Conservation (phyloP, 2,888 invertebrate genomes). For the Caenorhabditis sp. region DNA sequence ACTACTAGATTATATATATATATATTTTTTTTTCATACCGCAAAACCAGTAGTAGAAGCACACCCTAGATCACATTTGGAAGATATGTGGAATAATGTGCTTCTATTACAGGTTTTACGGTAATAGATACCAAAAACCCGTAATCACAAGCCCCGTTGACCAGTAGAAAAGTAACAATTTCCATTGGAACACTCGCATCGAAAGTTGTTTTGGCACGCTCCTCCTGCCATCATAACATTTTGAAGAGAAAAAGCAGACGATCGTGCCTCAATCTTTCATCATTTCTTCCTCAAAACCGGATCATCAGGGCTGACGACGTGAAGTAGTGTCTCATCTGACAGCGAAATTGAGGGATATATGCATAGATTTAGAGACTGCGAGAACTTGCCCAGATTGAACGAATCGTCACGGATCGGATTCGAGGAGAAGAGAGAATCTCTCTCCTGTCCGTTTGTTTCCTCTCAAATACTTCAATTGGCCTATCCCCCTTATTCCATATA, state of each 20-base stretch:
- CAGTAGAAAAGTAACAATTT: not conserved
- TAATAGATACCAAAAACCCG: too few relatives aligned
- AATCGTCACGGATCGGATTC: conserved; percentile 51
- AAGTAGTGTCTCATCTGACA: conserved; percentile 59
- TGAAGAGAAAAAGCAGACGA: conserved; percentile 39
- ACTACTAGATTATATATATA: too few relatives aligned
- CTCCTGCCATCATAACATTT: conserved; percentile 41
- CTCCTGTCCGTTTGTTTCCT: conserved; percentile 45
- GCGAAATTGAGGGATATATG: conserved; percentile 37
- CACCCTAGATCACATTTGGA: too few relatives aligned
- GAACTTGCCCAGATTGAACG: conserved; percentile 61
- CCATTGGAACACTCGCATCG: not conserved
- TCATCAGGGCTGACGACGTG: conserved; percentile 33
- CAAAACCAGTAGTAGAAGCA: too few relatives aligned
- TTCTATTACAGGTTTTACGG: too few relatives aligned
- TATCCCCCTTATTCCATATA: conserved; percentile 18
- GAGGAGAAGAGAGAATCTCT: conserved; percentile 25
- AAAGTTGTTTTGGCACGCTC: conserved; percentile 27
- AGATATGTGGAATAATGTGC: too few relatives aligned
- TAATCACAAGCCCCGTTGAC: not conserved
- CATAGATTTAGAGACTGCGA: conserved; percentile 41
- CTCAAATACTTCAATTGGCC: conserved; percentile 35
- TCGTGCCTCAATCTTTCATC: conserved; percentile 33
- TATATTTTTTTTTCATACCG: too few relatives aligned
- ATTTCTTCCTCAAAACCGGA: conserved; percentile 55